These are phyloP conservation scores for Hyles vespertilio DNA, from an alignment of 1,140 invertebrate genomes.

Conservation along the genomic window DNA sequence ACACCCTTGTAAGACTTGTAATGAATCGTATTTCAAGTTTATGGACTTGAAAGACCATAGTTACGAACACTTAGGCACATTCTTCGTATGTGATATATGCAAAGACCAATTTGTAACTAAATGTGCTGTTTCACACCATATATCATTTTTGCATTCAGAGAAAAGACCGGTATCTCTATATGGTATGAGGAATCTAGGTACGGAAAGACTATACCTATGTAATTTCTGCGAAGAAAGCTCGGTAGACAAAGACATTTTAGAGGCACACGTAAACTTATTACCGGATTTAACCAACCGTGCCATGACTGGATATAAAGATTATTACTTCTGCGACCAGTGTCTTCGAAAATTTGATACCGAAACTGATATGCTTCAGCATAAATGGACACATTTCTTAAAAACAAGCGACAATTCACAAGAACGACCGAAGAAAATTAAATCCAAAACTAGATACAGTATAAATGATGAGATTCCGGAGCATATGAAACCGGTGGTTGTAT, in stretches of 20 bases:
- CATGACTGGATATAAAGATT: slow-evolving; percentile 51
- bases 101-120: slow-evolving; percentile 52
- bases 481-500: slow-evolving; percentile 39
- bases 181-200: slow-evolving; percentile 26
- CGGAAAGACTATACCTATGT: slow-evolving; percentile 42
- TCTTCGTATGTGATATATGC: slow-evolving; percentile 55
- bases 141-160: slow-evolving; percentile 46
- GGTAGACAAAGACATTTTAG: slow-evolving; percentile 33
- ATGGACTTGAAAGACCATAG: slow-evolving; percentile 61
- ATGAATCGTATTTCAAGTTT: slow-evolving; percentile 37
- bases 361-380: slow-evolving; percentile 52
- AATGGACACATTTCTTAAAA: slow-evolving; percentile 54
- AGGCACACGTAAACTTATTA: slow-evolving; percentile 36
- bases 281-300: slow-evolving; percentile 44
- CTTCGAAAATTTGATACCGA: slow-evolving; percentile 48
- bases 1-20: slow-evolving; percentile 47
- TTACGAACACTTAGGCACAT: slow-evolving; percentile 42
- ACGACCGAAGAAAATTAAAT: slow-evolving; percentile 17
- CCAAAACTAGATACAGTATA: slow-evolving; percentile 34
- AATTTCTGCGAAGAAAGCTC: slow-evolving; percentile 55
- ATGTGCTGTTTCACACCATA: slow-evolving; percentile 51
- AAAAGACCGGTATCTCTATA: slow-evolving; percentile 32
- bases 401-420: slow-evolving; percentile 35
- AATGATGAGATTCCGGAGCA: slow-evolving; percentile 36
- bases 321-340: slow-evolving; percentile 56